phyloP scores from a whole-genome alignment of 1,140 invertebrate species.

The Drosophila nebulosa region DNA sequence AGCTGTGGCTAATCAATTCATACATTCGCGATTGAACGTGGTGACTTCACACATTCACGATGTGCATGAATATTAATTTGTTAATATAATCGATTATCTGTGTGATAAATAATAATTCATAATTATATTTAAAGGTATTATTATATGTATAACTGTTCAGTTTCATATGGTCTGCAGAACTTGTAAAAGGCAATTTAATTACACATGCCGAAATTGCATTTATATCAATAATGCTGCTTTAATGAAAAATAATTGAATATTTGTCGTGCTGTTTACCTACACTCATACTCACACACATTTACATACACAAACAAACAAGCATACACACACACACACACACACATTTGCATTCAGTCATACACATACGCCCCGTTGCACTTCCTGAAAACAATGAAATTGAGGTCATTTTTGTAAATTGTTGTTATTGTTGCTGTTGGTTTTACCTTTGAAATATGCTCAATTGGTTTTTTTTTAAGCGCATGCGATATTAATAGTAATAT shows the following conservation, averaged over 20 bases:
- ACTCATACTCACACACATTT: conserved; percentile 13
- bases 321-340: neutral
- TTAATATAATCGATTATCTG: conserved; percentile 30
- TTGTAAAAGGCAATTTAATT: conserved; percentile 63
- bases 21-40: neutral
- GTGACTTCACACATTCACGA: neutral
- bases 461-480: conserved; percentile 31
- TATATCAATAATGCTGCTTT: conserved; percentile 62
- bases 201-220: conserved; percentile 55
- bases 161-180: conserved; percentile 14
- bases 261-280: conserved; percentile 43
- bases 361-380: conserved; percentile 34
- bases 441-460: conserved; percentile 31
- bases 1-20: too few relatives aligned
- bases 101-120: conserved; percentile 30
- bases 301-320: conserved; percentile 13
- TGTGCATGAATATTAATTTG: conserved; percentile 2
- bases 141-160: neutral
- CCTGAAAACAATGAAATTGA: conserved; percentile 55
- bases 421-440: conserved; percentile 12
- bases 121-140: neutral
- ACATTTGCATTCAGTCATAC: neutral
- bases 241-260: conserved; percentile 72
- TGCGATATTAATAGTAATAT: conserved; percentile 17
- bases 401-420: conserved; percentile 49